Conservation (phyloP, 2,113 vertebrate species). For the Suncus etruscus region DNA sequence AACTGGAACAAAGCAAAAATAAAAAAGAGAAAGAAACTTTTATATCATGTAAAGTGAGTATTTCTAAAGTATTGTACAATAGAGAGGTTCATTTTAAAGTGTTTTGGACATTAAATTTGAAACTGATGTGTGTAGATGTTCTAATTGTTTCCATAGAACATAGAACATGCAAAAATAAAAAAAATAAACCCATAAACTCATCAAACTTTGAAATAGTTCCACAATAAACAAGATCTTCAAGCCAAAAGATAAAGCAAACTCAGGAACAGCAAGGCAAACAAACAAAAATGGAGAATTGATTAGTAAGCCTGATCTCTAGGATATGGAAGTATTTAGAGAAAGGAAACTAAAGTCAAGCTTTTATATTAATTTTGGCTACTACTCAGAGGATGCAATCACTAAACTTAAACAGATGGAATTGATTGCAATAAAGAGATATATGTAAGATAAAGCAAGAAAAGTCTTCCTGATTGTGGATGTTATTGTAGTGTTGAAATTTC, state of each 20-base stretch:
- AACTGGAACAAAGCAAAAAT: neutral
- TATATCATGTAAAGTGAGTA: neutral
- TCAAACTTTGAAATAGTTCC: neutral
- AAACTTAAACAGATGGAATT: slow-evolving; percentile 56
- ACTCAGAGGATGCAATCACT: slow-evolving; percentile 1
- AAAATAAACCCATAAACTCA: neutral
- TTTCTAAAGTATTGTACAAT: neutral
- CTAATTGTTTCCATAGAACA: neutral
- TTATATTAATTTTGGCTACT: slow-evolving; percentile 46
- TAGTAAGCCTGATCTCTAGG: slow-evolving; percentile 29
- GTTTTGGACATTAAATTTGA: neutral
- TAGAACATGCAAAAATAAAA: neutral
- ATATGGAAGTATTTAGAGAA: slow-evolving; percentile 47
- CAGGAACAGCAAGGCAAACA: neutral
- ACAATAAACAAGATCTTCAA: neutral
- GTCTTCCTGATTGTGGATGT: neutral
- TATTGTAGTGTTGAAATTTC: neutral
- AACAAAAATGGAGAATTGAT: neutral
- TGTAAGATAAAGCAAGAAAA: slow-evolving; percentile 55
- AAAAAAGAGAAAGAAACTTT: neutral
- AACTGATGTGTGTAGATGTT: neutral
- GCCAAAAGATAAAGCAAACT: slow-evolving; percentile 42
- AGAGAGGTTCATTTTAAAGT: neutral
- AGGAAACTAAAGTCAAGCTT: slow-evolving; percentile 45
- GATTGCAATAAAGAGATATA: slow-evolving; percentile 54